phyloP scores from a whole-genome alignment of 2,113 vertebrate genomes.

The Seriola aureovittata region DNA sequence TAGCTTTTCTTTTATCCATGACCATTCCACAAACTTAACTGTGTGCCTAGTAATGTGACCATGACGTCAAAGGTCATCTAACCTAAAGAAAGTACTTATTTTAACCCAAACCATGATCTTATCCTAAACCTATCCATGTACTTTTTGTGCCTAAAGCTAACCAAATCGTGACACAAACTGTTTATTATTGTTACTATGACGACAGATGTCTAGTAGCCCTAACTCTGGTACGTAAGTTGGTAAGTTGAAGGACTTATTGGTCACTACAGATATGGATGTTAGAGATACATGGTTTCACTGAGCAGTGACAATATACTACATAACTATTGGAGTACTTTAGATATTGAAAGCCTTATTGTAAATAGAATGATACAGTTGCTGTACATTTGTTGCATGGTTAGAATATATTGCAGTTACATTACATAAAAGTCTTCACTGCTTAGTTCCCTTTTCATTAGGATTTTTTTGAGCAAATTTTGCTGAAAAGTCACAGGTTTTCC shows the following conservation, averaged over 20 bases:
- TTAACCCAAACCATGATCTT: too few relatives aligned
- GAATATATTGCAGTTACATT: not conserved
- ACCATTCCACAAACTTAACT: not conserved
- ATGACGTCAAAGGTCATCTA: too few relatives aligned
- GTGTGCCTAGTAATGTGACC: too few relatives aligned
- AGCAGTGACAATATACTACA: not conserved
- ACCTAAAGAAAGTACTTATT: too few relatives aligned
- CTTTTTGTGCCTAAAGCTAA: too few relatives aligned
- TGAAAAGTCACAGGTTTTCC: constrained; percentile 28
- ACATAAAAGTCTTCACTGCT: not conserved
- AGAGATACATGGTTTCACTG: too few relatives aligned
- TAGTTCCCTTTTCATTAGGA: constrained; percentile 10
- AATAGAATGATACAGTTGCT: not conserved
- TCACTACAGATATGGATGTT: not conserved
- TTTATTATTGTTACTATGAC: too few relatives aligned
- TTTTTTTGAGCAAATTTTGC: constrained; percentile 4
- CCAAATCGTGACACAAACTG: too few relatives aligned
- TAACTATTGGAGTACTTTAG: not conserved
- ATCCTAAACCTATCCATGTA: too few relatives aligned
- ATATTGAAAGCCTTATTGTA: not conserved
- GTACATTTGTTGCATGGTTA: constrained; percentile 4
- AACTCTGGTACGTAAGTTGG: too few relatives aligned
- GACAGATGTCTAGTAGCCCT: too few relatives aligned
- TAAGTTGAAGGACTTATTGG: not conserved
- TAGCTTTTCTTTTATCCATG: too few relatives aligned